phyloP scores from a whole-genome alignment of 2,113 vertebrate genomes.

The Neolamprologus caudopunctatus region DNA sequence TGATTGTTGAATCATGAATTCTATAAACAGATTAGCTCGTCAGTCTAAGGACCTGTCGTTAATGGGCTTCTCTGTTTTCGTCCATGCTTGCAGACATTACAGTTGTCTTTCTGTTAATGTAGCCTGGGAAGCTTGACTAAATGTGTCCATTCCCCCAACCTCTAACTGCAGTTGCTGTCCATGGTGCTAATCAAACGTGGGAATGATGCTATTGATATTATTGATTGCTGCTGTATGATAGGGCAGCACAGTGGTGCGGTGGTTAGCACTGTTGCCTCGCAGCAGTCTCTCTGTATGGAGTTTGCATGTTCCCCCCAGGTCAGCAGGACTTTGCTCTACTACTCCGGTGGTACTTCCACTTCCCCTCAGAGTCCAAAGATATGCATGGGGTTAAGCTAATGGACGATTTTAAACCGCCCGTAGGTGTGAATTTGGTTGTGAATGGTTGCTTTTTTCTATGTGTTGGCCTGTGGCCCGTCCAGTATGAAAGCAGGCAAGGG shows the following conservation, averaged over 20 bases:
- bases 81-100: neutral
- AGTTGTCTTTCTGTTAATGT: neutral
- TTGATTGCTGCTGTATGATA: neutral
- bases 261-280: neutral
- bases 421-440: neutral
- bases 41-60: neutral
- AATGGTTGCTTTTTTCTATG: neutral
- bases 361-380: neutral
- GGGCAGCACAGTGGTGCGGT: neutral
- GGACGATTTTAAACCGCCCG: neutral
- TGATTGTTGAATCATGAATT: neutral
- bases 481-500: neutral
- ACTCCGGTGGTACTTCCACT: neutral
- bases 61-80: neutral
- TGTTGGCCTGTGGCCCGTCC: neutral
- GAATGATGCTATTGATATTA: neutral
- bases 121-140: neutral
- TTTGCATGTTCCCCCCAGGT: neutral
- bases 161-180: neutral
- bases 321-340: neutral
- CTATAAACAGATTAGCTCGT: neutral
- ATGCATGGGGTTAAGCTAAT: neutral
- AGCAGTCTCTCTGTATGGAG: neutral
- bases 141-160: neutral
- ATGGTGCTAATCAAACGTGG: neutral